These are phyloP conservation scores for Cephus sareptanus DNA, from an alignment of 2,888 invertebrate genomes.

Conservation along the genomic window DNA sequence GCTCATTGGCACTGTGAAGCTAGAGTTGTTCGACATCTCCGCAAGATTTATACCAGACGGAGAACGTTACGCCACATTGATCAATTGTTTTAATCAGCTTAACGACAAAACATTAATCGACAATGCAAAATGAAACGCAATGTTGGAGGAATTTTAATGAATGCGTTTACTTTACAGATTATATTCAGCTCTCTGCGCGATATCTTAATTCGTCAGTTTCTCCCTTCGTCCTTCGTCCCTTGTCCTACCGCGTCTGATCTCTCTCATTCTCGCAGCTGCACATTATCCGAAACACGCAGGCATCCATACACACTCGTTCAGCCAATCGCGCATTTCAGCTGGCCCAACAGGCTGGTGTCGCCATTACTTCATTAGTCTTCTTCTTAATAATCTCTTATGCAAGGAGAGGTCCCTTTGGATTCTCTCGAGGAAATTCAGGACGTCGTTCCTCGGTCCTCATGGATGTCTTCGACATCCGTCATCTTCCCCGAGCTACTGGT, in stretches of 20 bases:
- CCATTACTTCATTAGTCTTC: background rate
- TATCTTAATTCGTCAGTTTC: background rate
- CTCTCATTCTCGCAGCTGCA: too few relatives aligned
- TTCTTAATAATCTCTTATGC: background rate
- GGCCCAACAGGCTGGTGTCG: background rate
- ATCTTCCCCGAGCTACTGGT: background rate
- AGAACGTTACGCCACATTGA: background rate
- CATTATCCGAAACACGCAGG: too few relatives aligned
- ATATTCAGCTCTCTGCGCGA: background rate
- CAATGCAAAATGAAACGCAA: slow-evolving; percentile 39
- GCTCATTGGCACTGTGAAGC: slow-evolving; percentile 27
- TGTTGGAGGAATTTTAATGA: slow-evolving; percentile 39
- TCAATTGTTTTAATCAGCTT: slow-evolving; percentile 15
- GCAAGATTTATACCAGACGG: background rate
- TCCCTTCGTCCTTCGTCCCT: background rate
- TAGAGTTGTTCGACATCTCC: slow-evolving; percentile 39
- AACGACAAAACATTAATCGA: slow-evolving; percentile 44
- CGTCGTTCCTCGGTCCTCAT: background rate
- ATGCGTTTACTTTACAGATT: slow-evolving; percentile 31
- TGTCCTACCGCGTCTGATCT: too few relatives aligned
- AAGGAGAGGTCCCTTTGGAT: background rate
- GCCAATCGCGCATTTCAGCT: background rate
- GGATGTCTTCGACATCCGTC: background rate
- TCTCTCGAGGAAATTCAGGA: background rate
- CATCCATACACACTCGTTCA: too few relatives aligned